A percentile compares a stretch with the other conserved stretches of the same genome.
Conservation (phyloP, 2,888 invertebrate species). For the Diachrysia chrysitis region DNA sequence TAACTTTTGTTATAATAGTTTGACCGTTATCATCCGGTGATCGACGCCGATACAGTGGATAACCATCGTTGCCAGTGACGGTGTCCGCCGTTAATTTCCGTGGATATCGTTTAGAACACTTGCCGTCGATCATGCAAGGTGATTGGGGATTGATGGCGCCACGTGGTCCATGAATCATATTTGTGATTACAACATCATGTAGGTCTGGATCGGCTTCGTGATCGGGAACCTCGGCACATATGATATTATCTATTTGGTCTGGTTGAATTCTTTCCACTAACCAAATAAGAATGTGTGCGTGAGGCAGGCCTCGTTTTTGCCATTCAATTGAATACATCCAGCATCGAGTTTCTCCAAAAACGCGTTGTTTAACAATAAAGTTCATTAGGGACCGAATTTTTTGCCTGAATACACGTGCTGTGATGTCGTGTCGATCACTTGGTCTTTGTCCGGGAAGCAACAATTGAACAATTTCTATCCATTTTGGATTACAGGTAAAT, state of each 20-base stretch:
- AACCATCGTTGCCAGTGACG: conserved; percentile 40
- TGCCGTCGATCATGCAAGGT: conserved; percentile 53
- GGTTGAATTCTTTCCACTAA: too few relatives aligned
- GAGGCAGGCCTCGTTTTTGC: too few relatives aligned
- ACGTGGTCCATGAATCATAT: conserved; percentile 53
- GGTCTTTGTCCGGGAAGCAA: conserved; percentile 44
- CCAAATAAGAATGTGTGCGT: too few relatives aligned
- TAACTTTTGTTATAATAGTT: not conserved
- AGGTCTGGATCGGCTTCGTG: too few relatives aligned
- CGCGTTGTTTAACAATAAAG: too few relatives aligned
- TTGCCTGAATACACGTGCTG: conserved; percentile 50
- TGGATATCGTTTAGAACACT: conserved; percentile 69
- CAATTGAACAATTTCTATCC: conserved; percentile 51
- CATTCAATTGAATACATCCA: too few relatives aligned
- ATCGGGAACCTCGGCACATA: too few relatives aligned
- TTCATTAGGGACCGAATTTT: conserved; percentile 48
- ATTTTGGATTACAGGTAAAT: conserved; percentile 58
- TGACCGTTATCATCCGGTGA: conserved; percentile 9
- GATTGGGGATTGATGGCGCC: conserved; percentile 47
- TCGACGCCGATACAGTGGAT: conserved; percentile 34
- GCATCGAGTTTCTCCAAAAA: too few relatives aligned
- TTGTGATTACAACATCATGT: conserved; percentile 46
- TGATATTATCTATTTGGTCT: too few relatives aligned
- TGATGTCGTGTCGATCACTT: conserved; percentile 60
- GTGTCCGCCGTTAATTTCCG: conserved; percentile 61